Conservation (phyloP, 2,797 vertebrate species). For the Lerista edwardsae region DNA sequence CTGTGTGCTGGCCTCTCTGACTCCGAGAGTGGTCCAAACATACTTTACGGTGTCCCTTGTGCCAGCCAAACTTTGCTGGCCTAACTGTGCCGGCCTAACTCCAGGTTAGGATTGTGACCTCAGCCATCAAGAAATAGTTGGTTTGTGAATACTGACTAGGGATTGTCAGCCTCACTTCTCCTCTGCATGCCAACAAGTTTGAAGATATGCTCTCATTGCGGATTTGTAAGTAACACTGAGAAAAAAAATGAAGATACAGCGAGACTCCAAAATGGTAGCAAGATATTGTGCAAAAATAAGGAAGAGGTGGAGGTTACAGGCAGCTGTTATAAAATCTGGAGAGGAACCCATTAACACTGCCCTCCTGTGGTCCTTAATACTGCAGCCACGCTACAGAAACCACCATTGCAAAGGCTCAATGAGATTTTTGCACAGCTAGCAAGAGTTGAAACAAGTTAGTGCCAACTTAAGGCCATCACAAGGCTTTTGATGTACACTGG, state of each 20-base stretch:
- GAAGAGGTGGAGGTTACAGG: not conserved
- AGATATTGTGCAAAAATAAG: not conserved
- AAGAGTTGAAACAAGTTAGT: not conserved
- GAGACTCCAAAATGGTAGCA: not conserved
- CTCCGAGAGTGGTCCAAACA: no score
- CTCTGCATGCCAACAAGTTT: not conserved
- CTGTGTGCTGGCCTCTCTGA: no score
- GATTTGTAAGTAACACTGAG: not conserved
- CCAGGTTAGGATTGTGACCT: no score
- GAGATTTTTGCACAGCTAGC: not conserved
- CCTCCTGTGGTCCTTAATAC: not conserved
- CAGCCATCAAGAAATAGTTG: not conserved
- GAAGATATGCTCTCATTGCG: not conserved
- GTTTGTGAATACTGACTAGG: not conserved
- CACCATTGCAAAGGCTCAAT: not conserved
- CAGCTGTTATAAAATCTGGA: not conserved
- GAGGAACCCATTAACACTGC: not conserved
- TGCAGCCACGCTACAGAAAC: not conserved
- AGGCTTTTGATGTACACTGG: no score
- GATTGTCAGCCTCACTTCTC: not conserved
- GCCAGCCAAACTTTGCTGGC: no score
- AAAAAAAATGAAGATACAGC: not conserved
- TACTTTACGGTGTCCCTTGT: no score
- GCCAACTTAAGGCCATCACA: not conserved
- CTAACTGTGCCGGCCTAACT: no score